These are phyloP conservation scores for Amblyopsis rosae DNA, from an alignment of 2,113 vertebrate genomes.

Conservation along the genomic window DNA sequence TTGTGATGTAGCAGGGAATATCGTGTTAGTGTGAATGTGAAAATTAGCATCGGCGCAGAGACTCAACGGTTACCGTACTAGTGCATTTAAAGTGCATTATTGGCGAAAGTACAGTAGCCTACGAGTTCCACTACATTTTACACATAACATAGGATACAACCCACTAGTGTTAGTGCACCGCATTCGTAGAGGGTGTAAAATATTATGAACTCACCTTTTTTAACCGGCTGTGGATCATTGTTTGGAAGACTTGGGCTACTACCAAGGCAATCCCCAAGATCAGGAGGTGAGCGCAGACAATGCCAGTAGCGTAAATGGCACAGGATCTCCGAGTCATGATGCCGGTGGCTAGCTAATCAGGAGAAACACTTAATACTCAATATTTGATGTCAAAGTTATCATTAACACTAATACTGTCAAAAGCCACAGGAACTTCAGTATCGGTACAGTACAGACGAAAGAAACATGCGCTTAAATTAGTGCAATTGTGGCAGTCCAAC, in stretches of 20 bases:
- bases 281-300: conserved; percentile 78
- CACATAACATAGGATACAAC: neutral
- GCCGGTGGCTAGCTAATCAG: neutral
- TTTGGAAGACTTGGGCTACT: conserved; percentile 81
- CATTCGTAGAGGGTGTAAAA: neutral
- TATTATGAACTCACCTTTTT: conserved; percentile 72
- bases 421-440: too few relatives aligned
- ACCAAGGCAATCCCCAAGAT: conserved; percentile 80
- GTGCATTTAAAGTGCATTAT: too few relatives aligned
- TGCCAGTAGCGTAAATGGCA: conserved; percentile 80
- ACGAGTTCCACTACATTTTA: too few relatives aligned
- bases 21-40: too few relatives aligned
- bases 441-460: too few relatives aligned
- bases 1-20: too few relatives aligned
- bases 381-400: neutral
- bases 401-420: neutral
- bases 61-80: too few relatives aligned
- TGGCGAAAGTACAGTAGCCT: too few relatives aligned
- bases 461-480: too few relatives aligned
- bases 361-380: conserved; percentile 22
- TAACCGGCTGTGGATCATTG: conserved; percentile 75
- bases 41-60: too few relatives aligned
- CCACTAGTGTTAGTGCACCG: neutral
- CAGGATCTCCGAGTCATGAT: conserved; percentile 79
- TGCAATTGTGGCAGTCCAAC: too few relatives aligned